Conservation (phyloP, 1,140 invertebrate species). For the Cryptotermes secundus region DNA sequence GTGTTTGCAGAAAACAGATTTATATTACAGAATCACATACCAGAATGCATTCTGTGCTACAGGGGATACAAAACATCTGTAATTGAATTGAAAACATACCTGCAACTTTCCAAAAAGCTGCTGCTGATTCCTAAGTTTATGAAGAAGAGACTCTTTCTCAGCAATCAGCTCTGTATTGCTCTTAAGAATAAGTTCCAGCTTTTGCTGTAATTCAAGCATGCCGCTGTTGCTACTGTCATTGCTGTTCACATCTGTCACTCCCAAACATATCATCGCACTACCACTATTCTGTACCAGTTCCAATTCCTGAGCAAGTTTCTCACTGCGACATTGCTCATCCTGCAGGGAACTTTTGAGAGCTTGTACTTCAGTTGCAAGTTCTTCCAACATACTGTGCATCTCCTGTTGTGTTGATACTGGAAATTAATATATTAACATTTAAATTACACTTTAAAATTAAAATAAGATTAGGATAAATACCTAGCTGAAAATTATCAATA, state of each 20-base stretch:
- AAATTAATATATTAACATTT: background rate
- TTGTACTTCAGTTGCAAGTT: background rate
- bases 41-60: too few relatives aligned
- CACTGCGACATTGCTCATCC: background rate
- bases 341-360: background rate
- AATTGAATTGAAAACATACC: background rate
- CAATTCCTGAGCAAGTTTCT: background rate
- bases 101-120: background rate
- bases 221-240: background rate
- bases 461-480: background rate
- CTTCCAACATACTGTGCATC: background rate
- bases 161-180: constrained; percentile 2
- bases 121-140: background rate
- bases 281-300: background rate
- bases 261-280: background rate
- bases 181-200: background rate
- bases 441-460: background rate
- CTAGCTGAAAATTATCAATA: background rate
- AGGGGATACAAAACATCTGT: too few relatives aligned
- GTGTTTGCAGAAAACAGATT: too few relatives aligned
- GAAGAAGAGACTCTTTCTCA: background rate
- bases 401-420: background rate
- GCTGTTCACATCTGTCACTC: background rate
- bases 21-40: too few relatives aligned
- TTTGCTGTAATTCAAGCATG: background rate